Evolutionary conservation across 2,797 vertebrate species (phyloP).

Genomic region (Falco columbarius): DNA sequence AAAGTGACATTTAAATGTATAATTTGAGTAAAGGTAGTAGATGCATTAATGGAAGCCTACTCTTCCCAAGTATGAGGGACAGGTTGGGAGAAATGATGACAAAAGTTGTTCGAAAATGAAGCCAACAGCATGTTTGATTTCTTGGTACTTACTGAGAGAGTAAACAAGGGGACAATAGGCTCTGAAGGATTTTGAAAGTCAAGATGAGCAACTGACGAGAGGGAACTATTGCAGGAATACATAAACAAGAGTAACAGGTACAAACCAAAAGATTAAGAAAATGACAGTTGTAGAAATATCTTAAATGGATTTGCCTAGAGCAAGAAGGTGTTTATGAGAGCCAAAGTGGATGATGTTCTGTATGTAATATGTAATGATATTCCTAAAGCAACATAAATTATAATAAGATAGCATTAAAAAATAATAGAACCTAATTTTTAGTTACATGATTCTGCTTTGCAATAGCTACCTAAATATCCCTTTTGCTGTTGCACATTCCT

Average conservation of each 20-base stretch:
- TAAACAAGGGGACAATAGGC: background rate
- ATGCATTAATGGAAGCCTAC: background rate
- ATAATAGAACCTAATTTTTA: background rate
- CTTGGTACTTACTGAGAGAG: background rate
- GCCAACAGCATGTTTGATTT: background rate
- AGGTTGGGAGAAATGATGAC: background rate
- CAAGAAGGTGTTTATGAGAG: background rate
- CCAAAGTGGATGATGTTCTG: background rate
- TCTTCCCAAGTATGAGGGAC: background rate
- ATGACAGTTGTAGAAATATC: background rate
- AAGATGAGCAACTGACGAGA: background rate
- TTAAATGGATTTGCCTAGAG: background rate
- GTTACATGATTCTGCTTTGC: background rate
- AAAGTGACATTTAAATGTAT: background rate
- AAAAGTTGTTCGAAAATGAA: background rate
- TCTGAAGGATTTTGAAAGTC: constrained; percentile 1
- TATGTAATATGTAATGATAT: background rate
- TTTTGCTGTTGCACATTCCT: background rate
- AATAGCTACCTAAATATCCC: background rate
- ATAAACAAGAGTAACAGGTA: background rate
- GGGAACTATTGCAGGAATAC: background rate
- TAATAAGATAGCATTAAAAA: background rate
- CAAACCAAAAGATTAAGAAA: background rate
- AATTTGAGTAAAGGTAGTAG: background rate
- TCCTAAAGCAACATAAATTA: background rate